Evolutionary conservation across 2,797 vertebrate genomes (phyloP).

Genomic region (Hydrolagus colliei): DNA sequence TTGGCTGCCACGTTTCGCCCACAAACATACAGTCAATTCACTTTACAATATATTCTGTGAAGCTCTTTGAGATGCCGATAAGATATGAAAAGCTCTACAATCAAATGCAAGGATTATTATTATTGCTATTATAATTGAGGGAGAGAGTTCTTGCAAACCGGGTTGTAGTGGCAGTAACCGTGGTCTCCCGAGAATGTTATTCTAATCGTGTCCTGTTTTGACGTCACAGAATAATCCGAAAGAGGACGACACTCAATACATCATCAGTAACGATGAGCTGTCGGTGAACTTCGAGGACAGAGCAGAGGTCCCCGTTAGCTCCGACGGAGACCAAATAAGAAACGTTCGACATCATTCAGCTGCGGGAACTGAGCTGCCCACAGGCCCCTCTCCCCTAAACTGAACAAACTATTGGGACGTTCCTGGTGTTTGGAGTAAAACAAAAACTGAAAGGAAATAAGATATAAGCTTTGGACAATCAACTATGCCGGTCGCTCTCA

Average conservation of each 20-base stretch:
- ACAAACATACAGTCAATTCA: too few relatives aligned
- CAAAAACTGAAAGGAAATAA: not conserved
- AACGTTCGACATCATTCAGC: conserved; percentile 32
- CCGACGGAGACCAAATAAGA: not conserved
- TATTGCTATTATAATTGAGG: too few relatives aligned
- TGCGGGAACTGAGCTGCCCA: conserved; percentile 59
- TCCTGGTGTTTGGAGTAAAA: not conserved
- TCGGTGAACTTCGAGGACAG: conserved; percentile 44
- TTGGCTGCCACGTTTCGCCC: too few relatives aligned
- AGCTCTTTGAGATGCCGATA: too few relatives aligned
- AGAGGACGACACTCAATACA: conserved; percentile 51
- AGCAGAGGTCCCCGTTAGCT: not conserved
- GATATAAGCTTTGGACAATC: not conserved
- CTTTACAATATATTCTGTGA: too few relatives aligned
- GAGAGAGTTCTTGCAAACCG: too few relatives aligned
- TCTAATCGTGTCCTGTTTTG: not conserved
- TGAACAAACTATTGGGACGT: not conserved
- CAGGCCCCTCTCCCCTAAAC: conserved; percentile 28
- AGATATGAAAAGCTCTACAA: too few relatives aligned
- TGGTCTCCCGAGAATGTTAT: too few relatives aligned
- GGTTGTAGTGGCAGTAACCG: too few relatives aligned
- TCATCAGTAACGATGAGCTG: conserved; percentile 52
- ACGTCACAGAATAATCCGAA: conserved; percentile 55
- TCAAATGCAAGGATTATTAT: too few relatives aligned
- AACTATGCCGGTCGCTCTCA: not conserved